Percentiles rank a stretch among this genome's conserved stretches.
These are phyloP conservation scores for Coecobrya sp. DNA, from an alignment of 2,888 invertebrate genomes.

Conservation along the genomic window DNA sequence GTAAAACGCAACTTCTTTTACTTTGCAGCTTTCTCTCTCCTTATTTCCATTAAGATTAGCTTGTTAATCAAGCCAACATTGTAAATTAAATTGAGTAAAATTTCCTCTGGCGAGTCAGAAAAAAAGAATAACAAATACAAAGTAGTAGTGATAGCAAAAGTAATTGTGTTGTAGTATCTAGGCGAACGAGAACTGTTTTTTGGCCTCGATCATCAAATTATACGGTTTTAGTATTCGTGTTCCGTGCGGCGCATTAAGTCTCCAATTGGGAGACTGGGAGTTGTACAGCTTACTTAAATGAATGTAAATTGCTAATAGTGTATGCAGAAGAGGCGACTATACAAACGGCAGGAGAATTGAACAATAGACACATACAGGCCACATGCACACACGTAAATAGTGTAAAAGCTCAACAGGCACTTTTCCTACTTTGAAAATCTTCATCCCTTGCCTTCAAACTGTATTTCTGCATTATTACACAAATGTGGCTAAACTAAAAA, in stretches of 20 bases:
- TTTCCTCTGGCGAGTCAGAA: background rate
- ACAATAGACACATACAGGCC: conserved; percentile 18
- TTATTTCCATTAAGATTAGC: background rate
- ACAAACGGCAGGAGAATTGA: conserved; percentile 29
- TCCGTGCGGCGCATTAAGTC: conserved; percentile 47
- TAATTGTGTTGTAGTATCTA: background rate
- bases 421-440: background rate
- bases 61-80: background rate
- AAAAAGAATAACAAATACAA: background rate
- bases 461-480: no score
- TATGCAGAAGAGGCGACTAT: conserved; percentile 43
- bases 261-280: conserved; percentile 55
- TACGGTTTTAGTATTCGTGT: conserved; percentile 59
- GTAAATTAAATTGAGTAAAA: background rate
- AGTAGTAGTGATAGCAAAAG: background rate
- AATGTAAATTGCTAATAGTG: conserved; percentile 55
- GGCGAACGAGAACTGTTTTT: background rate
- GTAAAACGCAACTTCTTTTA: no score
- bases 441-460: no score
- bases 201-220: conserved; percentile 40
- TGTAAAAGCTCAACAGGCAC: conserved; percentile 66
- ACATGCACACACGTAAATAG: background rate
- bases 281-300: conserved; percentile 51
- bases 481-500: background rate
- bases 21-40: no score